A percentile compares a stretch with the other conserved stretches of the same genome.
Evolutionary conservation across 2,888 invertebrate species (phyloP).

Genomic region (Xanthia icteritia): DNA sequence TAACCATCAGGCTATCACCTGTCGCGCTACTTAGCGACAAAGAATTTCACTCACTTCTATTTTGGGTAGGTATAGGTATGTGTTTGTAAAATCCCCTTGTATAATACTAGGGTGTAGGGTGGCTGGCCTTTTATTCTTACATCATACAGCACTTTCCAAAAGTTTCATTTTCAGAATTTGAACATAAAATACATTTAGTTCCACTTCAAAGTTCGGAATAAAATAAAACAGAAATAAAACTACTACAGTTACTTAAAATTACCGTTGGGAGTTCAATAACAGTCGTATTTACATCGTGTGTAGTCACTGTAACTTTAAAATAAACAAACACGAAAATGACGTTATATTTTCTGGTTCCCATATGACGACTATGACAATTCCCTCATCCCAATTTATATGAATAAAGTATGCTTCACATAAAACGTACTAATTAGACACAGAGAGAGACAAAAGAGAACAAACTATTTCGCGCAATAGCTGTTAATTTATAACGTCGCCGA

Average conservation of each 20-base stretch:
- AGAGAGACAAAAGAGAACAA: conserved; percentile 20
- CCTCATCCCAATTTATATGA: not conserved
- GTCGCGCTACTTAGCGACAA: conserved; percentile 62
- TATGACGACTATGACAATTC: not conserved
- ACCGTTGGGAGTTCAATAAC: not conserved
- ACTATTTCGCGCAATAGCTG: not conserved
- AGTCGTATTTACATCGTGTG: conserved; percentile 5
- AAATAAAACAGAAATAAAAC: conserved; percentile 1
- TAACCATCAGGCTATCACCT: conserved; percentile 64
- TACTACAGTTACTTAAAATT: not conserved
- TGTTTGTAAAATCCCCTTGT: not conserved
- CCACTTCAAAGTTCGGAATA: not conserved
- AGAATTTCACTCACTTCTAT: conserved; percentile 40
- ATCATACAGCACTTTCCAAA: not conserved
- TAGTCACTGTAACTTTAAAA: not conserved
- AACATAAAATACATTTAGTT: not conserved
- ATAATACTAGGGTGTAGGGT: not conserved
- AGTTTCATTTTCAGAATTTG: not conserved
- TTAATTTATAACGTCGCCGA: conserved; percentile 24
- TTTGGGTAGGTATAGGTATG: conserved; percentile 15
- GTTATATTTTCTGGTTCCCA: conserved; percentile 8
- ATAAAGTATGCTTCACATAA: conserved; percentile 31
- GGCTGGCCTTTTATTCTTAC: not conserved
- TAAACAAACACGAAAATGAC: not conserved
- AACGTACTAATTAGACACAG: conserved; percentile 43